Conservation (phyloP, 2,888 invertebrate species). For the Pyrrhosoma nymphula region DNA sequence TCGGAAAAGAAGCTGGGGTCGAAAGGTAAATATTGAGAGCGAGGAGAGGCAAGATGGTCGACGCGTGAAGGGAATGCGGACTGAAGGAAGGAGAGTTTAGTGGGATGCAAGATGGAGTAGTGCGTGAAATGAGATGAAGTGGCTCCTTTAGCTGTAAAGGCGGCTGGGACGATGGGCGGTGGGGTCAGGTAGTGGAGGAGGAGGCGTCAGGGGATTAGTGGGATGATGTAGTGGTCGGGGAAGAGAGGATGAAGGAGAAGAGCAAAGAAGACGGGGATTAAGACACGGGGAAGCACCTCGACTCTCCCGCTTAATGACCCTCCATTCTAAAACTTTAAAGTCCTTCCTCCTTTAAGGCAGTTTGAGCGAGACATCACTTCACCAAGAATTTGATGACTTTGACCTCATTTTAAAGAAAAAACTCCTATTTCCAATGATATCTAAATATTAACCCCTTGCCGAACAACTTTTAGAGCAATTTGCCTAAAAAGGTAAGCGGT, state of each 20-base stretch:
- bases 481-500: no score
- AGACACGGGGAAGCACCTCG: not conserved
- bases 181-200: not conserved
- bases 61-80: not conserved
- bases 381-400: no score
- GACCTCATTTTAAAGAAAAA: no score
- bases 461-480: no score
- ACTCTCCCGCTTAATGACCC: conserved; percentile 23
- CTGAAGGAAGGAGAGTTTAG: not conserved
- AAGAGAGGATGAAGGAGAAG: not conserved
- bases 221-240: conserved; percentile 29
- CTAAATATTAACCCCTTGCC: no score
- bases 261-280: not conserved
- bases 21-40: not conserved
- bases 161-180: not conserved
- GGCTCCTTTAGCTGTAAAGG: not conserved
- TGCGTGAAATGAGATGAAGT: conserved; percentile 14
- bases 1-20: not conserved
- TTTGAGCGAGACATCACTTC: no score
- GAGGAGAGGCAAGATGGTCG: not conserved
- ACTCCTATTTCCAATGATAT: no score
- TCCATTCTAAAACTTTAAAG: not conserved
- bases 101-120: not conserved
- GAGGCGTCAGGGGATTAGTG: not conserved
- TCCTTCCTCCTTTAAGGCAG: not conserved